phyloP scores from a whole-genome alignment of 2,797 vertebrate species.

The Rhabdophis nuchalis region DNA sequence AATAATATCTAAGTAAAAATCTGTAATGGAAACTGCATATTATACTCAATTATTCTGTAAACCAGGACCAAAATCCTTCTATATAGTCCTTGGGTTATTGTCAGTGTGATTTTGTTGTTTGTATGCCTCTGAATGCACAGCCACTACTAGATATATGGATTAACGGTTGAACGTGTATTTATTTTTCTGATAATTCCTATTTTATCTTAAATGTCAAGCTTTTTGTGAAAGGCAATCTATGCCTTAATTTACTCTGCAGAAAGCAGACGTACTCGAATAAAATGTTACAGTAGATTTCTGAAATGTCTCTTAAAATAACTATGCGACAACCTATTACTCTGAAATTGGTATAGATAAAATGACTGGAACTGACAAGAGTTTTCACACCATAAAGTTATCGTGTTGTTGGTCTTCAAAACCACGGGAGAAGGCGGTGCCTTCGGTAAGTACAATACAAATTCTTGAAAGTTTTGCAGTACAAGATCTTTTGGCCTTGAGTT shows the following conservation, averaged over 20 bases:
- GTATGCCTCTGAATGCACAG: background rate
- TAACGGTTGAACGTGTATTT: background rate
- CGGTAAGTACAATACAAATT: background rate
- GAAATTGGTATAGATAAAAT: background rate
- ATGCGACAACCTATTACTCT: background rate
- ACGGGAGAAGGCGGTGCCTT: rapidly evolving
- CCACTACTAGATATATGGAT: background rate
- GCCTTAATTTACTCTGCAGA: background rate
- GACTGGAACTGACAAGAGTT: background rate
- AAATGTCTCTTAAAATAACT: background rate
- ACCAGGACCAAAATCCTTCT: background rate
- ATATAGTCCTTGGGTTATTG: background rate
- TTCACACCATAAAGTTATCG: background rate
- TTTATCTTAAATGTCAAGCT: background rate
- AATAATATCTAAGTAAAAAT: background rate
- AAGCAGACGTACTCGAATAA: background rate
- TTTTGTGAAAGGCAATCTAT: background rate
- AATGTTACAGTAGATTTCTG: background rate
- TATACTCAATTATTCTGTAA: background rate
- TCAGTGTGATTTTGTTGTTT: background rate
- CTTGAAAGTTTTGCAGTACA: background rate
- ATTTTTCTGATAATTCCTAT: background rate
- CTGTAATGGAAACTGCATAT: background rate
- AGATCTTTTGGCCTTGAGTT: background rate
- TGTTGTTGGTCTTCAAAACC: background rate